A percentile compares a stretch with the other conserved stretches of the same genome.
Evolutionary conservation across 2,797 vertebrate species (phyloP).

Genomic region (Gymnothorax javanicus): DNA sequence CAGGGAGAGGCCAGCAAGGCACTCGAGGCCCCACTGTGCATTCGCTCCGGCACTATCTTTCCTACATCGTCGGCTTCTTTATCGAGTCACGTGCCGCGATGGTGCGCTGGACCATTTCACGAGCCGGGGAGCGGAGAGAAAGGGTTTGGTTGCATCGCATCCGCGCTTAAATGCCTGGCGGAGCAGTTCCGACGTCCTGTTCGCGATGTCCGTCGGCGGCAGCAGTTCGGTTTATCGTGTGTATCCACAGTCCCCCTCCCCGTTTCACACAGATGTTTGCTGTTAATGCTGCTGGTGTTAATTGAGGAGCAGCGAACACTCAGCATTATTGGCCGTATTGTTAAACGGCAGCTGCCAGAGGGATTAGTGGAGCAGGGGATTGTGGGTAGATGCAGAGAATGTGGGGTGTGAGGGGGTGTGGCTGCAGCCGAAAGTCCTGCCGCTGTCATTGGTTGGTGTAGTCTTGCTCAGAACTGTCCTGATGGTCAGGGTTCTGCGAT

Average conservation of each 20-base stretch:
- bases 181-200: background rate
- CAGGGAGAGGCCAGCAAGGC: background rate
- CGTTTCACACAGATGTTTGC: background rate
- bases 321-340: background rate
- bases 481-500: too few species aligned
- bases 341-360: background rate
- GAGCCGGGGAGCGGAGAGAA: background rate
- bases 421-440: background rate
- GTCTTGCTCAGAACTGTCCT: too few species aligned
- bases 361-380: background rate
- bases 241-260: background rate
- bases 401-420: background rate
- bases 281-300: background rate
- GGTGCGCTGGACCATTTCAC: background rate
- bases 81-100: background rate
- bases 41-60: background rate
- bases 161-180: background rate
- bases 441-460: too few species aligned
- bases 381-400: background rate
- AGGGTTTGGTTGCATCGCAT: background rate
- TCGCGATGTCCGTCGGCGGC: background rate
- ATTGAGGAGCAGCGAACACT: background rate
- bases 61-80: background rate
- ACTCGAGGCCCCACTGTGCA: background rate
- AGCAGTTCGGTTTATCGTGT: background rate